Conservation (phyloP, 2,888 invertebrate genomes). For the Taenaris catops region DNA sequence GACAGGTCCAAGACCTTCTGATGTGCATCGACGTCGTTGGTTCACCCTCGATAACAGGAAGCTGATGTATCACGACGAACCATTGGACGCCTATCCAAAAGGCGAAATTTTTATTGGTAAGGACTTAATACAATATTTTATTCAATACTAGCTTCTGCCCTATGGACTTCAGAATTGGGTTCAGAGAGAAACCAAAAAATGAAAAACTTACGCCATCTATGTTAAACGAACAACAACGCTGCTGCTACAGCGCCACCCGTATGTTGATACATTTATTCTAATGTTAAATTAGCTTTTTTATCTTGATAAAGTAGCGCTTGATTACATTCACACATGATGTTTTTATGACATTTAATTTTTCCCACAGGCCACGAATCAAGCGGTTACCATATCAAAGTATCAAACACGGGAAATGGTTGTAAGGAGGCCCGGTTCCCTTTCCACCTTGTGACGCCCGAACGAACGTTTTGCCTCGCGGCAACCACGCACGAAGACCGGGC, state of each 20-base stretch:
- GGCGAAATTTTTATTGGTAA: slow-evolving; percentile 93
- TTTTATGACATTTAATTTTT: slow-evolving; percentile 2
- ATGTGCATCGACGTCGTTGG: slow-evolving; percentile 92
- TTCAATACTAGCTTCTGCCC: no score
- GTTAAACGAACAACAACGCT: no score
- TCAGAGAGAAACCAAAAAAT: neutral
- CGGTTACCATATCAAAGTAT: slow-evolving; percentile 85
- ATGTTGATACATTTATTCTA: no score
- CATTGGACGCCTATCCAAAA: slow-evolving; percentile 92
- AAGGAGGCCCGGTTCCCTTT: slow-evolving; percentile 90
- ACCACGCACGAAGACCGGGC: slow-evolving; percentile 87
- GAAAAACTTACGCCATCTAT: no score
- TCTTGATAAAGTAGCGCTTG: no score
- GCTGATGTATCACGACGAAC: slow-evolving; percentile 95
- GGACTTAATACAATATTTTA: no score
- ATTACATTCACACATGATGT: no score
- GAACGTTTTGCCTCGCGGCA: slow-evolving; percentile 88
- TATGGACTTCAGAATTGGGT: no score
- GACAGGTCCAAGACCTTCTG: slow-evolving; percentile 90
- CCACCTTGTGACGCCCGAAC: slow-evolving; percentile 89
- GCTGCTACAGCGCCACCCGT: no score
- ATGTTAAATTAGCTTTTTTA: no score
- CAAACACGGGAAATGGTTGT: slow-evolving; percentile 75
- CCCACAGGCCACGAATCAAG: slow-evolving; percentile 84
- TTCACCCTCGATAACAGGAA: slow-evolving; percentile 93